These are phyloP conservation scores for Xenentodon cancila DNA, from an alignment of 2,797 vertebrate genomes.

Conservation along the genomic window DNA sequence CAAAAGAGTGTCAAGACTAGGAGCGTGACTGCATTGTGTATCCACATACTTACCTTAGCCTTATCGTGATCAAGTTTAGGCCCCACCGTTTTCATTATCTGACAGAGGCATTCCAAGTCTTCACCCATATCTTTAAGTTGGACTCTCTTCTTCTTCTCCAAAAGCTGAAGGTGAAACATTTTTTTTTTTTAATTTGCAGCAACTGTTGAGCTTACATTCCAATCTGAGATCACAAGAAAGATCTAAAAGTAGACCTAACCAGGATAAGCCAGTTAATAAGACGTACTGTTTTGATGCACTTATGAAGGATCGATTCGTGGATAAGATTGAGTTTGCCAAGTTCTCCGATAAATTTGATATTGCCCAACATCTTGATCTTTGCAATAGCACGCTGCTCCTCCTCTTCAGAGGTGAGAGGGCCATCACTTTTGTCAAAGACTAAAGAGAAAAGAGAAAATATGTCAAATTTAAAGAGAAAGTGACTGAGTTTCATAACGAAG, in stretches of 20 bases:
- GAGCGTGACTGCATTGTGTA: neutral
- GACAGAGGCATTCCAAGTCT: slow-evolving; percentile 99
- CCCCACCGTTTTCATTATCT: slow-evolving; percentile 99
- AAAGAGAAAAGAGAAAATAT: neutral
- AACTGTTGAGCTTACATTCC: neutral
- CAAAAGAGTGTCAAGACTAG: neutral
- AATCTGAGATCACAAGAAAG: neutral
- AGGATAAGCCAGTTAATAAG: neutral
- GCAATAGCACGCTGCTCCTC: slow-evolving; percentile 98
- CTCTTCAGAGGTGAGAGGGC: slow-evolving; percentile 96
- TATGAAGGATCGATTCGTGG: slow-evolving; percentile 99
- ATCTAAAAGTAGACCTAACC: fast-evolving
- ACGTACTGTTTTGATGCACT: slow-evolving; percentile 99
- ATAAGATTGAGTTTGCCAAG: slow-evolving; percentile 99
- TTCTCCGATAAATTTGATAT: slow-evolving; percentile 99
- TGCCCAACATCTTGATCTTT: slow-evolving; percentile 99
- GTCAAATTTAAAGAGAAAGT: neutral
- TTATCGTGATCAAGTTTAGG: slow-evolving; percentile 99
- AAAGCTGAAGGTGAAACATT: slow-evolving; percentile 82
- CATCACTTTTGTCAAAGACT: slow-evolving; percentile 97
- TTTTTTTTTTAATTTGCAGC: neutral
- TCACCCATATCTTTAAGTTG: slow-evolving; percentile 99
- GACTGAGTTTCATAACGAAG: neutral
- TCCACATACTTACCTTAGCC: slow-evolving; percentile 87
- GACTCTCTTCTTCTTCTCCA: slow-evolving; percentile 99